A percentile compares a stretch with the other conserved stretches of the same genome.
Evolutionary conservation across 2,797 vertebrate genomes (phyloP).

Genomic region (Poecile montanus): DNA sequence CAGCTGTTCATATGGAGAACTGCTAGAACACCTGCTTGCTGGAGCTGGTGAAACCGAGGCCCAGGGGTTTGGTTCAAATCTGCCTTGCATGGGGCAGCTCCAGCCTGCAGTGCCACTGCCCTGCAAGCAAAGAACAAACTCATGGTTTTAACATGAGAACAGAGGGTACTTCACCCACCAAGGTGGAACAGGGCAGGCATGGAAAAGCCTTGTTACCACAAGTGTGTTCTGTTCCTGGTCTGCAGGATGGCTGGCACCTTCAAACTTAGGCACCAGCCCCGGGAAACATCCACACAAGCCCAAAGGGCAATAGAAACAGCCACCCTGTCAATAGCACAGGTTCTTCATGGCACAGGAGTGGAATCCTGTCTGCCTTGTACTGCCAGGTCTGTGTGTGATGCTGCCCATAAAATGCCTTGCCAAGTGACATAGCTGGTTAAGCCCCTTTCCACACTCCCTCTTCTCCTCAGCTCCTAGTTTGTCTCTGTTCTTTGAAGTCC

Average conservation of each 20-base stretch:
- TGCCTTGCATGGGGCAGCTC: neutral
- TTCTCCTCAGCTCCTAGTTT: fast-evolving
- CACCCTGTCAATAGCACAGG: neutral
- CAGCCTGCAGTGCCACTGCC: neutral
- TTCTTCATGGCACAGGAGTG: neutral
- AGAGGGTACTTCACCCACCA: neutral
- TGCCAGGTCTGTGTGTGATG: fast-evolving
- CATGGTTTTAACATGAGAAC: neutral
- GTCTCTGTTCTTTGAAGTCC: neutral
- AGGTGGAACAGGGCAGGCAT: neutral
- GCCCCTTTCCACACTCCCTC: neutral
- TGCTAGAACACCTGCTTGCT: neutral
- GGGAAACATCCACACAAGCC: fast-evolving
- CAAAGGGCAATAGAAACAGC: neutral
- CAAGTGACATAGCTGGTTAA: neutral
- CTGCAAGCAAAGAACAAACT: neutral
- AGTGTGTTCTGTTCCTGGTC: neutral
- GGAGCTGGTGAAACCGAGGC: neutral
- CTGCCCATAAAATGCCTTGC: neutral
- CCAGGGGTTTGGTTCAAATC: neutral
- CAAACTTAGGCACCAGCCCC: neutral
- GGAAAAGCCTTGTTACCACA: neutral
- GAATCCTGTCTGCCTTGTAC: neutral
- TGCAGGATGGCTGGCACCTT: fast-evolving
- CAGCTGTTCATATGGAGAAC: neutral